Conservation (phyloP, 2,888 invertebrate species). For the Morpho achilles region DNA sequence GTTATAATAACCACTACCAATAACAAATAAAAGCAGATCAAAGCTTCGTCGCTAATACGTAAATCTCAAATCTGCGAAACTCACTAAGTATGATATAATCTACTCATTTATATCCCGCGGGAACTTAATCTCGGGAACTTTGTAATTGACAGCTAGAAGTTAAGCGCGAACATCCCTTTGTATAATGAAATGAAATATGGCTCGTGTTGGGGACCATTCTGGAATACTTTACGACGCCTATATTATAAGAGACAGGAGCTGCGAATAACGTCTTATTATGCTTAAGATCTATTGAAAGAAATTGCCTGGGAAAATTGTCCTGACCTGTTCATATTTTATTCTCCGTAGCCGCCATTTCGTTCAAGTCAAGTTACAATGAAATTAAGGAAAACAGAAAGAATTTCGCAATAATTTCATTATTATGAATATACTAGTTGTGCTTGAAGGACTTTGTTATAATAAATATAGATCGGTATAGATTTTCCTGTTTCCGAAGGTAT, state of each 20-base stretch:
- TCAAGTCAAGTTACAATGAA: too few relatives aligned
- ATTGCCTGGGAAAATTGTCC: not conserved
- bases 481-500: too few relatives aligned
- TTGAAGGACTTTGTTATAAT: too few relatives aligned
- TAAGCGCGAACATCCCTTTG: slow-evolving; percentile 32
- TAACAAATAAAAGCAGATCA: not conserved
- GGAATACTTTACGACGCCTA: not conserved
- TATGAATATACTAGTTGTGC: too few relatives aligned
- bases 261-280: too few relatives aligned
- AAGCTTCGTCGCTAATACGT: slow-evolving; percentile 1
- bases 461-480: too few relatives aligned
- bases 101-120: slow-evolving; percentile 40
- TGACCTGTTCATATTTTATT: not conserved
- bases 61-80: slow-evolving; percentile 15
- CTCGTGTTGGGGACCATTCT: not conserved
- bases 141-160: slow-evolving; percentile 63
- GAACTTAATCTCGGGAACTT: slow-evolving; percentile 51
- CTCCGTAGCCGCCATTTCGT: too few relatives aligned
- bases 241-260: too few relatives aligned
- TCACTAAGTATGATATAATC: slow-evolving; percentile 31
- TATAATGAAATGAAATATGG: slow-evolving; percentile 10
- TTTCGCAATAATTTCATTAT: too few relatives aligned
- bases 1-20: not conserved
- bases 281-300: not conserved
- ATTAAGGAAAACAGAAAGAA: too few relatives aligned